Percentiles rank a stretch among this genome's conserved stretches.
Evolutionary conservation across 2,113 vertebrate species (phyloP).

Genomic region (Stegostoma tigrinum): DNA sequence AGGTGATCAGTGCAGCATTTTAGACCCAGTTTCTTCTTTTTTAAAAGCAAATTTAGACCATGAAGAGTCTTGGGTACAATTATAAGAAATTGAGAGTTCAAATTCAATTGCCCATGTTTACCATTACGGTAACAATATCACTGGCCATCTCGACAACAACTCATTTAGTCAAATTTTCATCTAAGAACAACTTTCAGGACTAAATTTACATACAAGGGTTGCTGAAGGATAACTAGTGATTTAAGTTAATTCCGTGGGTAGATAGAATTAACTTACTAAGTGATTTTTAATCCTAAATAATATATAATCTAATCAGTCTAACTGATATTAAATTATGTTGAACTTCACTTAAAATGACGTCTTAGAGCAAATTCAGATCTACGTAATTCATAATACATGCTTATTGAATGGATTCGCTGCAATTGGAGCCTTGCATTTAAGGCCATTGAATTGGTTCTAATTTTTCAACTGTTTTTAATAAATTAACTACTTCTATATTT

Average conservation of each 20-base stretch:
- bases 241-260: neutral
- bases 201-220: neutral
- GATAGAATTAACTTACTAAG: neutral
- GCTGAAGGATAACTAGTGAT: neutral
- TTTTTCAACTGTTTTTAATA: neutral
- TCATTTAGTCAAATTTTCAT: neutral
- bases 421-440: neutral
- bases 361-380: neutral
- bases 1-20: too few species aligned
- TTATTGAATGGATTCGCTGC: neutral
- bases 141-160: neutral
- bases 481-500: neutral
- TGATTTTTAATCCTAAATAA: neutral
- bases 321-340: neutral
- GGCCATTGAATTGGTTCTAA: neutral
- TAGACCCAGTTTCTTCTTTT: too few species aligned
- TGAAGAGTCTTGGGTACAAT: too few species aligned
- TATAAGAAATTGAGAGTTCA: too few species aligned
- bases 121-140: neutral
- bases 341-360: neutral
- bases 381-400: neutral
- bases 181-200: neutral
- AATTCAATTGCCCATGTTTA: too few species aligned
- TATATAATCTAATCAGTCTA: neutral
- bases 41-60: too few species aligned